These are phyloP conservation scores for Apeira syringaria DNA, from an alignment of 2,888 invertebrate species.

Conservation along the genomic window DNA sequence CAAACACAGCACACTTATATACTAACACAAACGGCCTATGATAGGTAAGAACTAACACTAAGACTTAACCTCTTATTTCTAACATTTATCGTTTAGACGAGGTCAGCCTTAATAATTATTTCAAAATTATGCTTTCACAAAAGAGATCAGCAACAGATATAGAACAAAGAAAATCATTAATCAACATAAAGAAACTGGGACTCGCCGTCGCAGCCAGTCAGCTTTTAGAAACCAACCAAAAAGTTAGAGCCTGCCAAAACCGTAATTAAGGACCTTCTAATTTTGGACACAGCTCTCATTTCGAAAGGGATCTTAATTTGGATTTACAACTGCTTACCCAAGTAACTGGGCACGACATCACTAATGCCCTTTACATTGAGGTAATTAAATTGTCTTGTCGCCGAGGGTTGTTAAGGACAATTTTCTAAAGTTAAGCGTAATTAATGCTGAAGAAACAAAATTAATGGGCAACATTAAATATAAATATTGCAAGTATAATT, in stretches of 20 bases:
- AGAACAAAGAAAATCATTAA: constrained; percentile 9
- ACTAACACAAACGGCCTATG: no score
- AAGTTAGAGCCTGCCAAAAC: constrained; percentile 6
- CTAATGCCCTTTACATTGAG: constrained; percentile 26
- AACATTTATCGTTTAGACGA: no score
- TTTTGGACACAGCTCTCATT: constrained; percentile 20
- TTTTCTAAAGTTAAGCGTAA: no score
- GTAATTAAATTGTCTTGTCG: constrained; percentile 28
- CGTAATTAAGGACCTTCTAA: constrained; percentile 12
- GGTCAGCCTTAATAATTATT: no score
- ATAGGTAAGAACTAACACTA: no score
- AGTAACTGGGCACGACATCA: constrained; percentile 27
- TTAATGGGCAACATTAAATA: constrained; percentile 21
- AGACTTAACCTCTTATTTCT: no score
- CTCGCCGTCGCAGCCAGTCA: constrained; percentile 1
- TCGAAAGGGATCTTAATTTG: constrained; percentile 25
- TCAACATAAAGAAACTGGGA: constrained; percentile 8
- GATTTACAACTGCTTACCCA: constrained; percentile 30
- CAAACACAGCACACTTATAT: no score
- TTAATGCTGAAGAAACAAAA: constrained; percentile 42
- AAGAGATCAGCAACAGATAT: background rate
- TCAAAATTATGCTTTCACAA: background rate
- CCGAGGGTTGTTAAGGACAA: no score
- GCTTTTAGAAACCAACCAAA: constrained; percentile 10
- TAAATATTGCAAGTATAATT: no score